Conservation (phyloP, 2,888 invertebrate genomes). For the Agrochola lychnidis region DNA sequence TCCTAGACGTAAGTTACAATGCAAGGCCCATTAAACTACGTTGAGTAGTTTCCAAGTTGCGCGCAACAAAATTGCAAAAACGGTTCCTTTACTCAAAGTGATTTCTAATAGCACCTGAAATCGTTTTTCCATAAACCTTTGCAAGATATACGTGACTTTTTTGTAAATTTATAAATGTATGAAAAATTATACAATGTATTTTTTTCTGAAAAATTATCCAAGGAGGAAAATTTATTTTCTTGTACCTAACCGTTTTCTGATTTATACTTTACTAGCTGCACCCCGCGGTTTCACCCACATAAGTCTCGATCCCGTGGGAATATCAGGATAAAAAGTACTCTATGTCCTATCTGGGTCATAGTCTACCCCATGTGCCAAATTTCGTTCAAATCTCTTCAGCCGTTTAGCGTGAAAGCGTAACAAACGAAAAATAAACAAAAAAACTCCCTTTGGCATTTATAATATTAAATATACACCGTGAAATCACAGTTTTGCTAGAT, state of each 20-base stretch:
- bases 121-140: slow-evolving; percentile 32
- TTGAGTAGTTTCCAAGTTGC: slow-evolving; percentile 58
- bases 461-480: too few species aligned
- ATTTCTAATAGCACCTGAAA: slow-evolving; percentile 44
- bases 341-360: too few species aligned
- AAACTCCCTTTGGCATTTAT: too few species aligned
- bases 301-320: too few species aligned
- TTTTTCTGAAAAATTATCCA: not conserved
- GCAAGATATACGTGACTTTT: slow-evolving; percentile 18
- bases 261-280: not conserved
- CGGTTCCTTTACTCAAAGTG: slow-evolving; percentile 40
- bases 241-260: not conserved
- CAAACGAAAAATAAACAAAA: too few species aligned
- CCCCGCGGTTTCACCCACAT: too few species aligned
- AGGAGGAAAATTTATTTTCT: not conserved
- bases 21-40: slow-evolving; percentile 54
- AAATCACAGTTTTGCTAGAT: too few species aligned
- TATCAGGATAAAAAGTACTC: too few species aligned
- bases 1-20: slow-evolving; percentile 47
- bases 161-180: slow-evolving; percentile 1
- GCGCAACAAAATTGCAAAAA: slow-evolving; percentile 61
- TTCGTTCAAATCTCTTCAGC: too few species aligned
- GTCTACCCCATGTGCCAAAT: too few species aligned
- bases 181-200: slow-evolving; percentile 19
- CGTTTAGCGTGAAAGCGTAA: too few species aligned